A percentile compares a stretch with the other conserved stretches of the same genome.
These are phyloP conservation scores for Thymelicus sylvestris DNA, from an alignment of 2,888 invertebrate species.

Conservation along the genomic window DNA sequence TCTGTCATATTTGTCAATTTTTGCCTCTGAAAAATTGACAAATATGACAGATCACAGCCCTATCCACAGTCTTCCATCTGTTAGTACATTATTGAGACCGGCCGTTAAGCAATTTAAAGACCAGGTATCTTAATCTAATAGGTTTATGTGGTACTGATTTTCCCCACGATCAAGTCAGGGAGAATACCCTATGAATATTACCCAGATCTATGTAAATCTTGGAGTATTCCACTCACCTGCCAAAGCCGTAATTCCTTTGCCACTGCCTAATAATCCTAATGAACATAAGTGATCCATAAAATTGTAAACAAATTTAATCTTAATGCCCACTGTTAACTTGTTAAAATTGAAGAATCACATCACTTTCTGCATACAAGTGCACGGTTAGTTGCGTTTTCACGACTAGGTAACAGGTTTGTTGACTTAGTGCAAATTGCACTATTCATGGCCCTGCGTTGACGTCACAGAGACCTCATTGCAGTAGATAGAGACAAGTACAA, in stretches of 20 bases:
- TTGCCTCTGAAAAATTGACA: too few relatives aligned
- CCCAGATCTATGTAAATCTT: too few relatives aligned
- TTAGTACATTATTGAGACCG: too few relatives aligned
- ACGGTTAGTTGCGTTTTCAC: constrained; percentile 6
- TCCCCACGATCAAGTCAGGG: too few relatives aligned
- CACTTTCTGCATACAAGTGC: background rate
- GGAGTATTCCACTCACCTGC: background rate
- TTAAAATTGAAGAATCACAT: background rate
- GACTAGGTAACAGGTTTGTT: constrained; percentile 22
- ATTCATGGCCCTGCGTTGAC: constrained; percentile 25
- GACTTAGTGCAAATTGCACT: constrained; percentile 21
- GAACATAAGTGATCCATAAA: background rate
- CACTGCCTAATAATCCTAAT: background rate
- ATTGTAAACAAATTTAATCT: background rate
- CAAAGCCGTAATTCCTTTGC: background rate
- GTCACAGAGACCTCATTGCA: constrained; percentile 18
- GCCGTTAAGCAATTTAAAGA: background rate
- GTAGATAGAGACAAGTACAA: constrained; percentile 1
- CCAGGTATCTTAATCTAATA: too few relatives aligned
- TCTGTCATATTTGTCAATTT: too few relatives aligned
- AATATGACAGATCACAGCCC: too few relatives aligned
- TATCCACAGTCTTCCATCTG: too few relatives aligned
- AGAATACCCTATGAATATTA: too few relatives aligned
- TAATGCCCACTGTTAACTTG: background rate
- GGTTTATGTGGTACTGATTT: too few relatives aligned